phyloP scores from a whole-genome alignment of 2,888 invertebrate species.

The Plutella xylostella region DNA sequence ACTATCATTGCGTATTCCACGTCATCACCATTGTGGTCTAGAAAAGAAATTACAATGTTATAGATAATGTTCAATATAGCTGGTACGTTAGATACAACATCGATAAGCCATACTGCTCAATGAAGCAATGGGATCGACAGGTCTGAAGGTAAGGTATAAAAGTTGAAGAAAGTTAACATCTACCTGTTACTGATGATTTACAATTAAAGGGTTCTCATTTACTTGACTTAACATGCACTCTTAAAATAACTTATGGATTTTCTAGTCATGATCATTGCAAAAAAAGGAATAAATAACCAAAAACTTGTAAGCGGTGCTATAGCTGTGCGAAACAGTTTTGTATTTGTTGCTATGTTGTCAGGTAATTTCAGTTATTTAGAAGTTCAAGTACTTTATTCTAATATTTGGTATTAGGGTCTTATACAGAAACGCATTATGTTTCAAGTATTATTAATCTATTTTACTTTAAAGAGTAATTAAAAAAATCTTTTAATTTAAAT shows the following conservation, averaged over 20 bases:
- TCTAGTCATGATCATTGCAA: conserved; percentile 45
- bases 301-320: conserved; percentile 46
- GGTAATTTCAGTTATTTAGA: neutral
- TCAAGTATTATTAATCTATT: no score
- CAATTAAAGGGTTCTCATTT: neutral
- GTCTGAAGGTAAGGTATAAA: no score
- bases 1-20: conserved; percentile 91
- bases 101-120: conserved; percentile 44
- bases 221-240: no score
- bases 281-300: conserved; percentile 23
- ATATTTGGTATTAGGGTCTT: no score
- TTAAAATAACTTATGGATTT: conserved; percentile 7
- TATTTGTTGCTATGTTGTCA: neutral
- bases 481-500: no score
- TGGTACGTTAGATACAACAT: conserved; percentile 34
- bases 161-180: no score
- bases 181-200: no score
- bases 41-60: conserved; percentile 12
- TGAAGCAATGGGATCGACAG: conserved; percentile 14
- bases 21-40: conserved; percentile 77
- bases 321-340: conserved; percentile 42
- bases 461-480: no score
- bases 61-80: no score
- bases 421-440: no score
- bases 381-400: no score